Conservation (phyloP, 2,113 vertebrate genomes). For the Etheostoma cragini region DNA sequence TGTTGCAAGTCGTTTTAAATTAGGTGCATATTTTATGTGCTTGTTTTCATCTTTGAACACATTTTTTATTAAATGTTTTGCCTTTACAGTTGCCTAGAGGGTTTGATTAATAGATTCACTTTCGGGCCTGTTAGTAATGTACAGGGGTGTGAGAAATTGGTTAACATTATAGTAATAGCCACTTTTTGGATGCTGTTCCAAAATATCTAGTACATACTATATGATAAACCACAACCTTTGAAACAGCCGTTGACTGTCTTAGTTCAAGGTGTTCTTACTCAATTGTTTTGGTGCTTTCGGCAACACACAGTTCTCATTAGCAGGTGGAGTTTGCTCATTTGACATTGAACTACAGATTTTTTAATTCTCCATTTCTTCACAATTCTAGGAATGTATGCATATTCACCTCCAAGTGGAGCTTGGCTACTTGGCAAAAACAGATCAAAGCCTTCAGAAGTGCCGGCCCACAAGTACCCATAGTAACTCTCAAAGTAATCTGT, state of each 20-base stretch:
- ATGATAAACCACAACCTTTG: neutral
- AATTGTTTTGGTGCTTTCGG: neutral
- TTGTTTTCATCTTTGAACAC: neutral
- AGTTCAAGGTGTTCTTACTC: neutral
- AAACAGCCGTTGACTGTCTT: neutral
- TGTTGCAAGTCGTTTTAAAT: neutral
- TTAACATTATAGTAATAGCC: neutral
- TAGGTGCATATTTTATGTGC: neutral
- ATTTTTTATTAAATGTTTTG: neutral
- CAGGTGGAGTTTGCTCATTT: neutral
- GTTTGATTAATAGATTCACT: slow-evolving; percentile 7
- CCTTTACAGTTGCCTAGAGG: neutral
- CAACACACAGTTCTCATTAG: neutral
- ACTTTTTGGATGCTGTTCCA: neutral
- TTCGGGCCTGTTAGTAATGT: neutral
- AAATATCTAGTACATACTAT: neutral
- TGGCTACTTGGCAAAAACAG: neutral
- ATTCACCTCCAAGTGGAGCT: neutral
- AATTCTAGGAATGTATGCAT: neutral
- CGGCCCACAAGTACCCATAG: neutral
- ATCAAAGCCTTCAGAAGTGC: neutral
- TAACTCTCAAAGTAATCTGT: neutral
- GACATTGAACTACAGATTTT: neutral
- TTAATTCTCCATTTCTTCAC: neutral
- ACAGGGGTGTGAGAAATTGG: too few relatives aligned